Percentiles rank a stretch among this genome's conserved stretches.
These are phyloP conservation scores for Caenorhabditis parvicauda DNA, from an alignment of 2,888 invertebrate genomes.

Conservation along the genomic window DNA sequence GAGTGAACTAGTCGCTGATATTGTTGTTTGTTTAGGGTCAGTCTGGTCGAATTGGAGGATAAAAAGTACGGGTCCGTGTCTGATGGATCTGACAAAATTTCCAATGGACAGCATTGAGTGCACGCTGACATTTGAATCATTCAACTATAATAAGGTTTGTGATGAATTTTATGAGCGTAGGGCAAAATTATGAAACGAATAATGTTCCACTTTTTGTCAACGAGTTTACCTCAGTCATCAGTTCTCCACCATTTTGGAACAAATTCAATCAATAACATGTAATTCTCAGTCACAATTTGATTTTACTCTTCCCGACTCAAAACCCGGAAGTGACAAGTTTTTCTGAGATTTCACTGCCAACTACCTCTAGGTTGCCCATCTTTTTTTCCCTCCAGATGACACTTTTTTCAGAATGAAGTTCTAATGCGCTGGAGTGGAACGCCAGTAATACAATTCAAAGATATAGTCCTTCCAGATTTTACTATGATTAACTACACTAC, in stretches of 20 bases:
- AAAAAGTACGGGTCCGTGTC: conserved; percentile 60
- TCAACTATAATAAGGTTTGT: conserved; percentile 59
- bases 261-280: no score
- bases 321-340: no score
- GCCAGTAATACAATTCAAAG: conserved; percentile 49
- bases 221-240: no score
- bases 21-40: conserved; percentile 45
- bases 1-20: no score
- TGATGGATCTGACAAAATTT: conserved; percentile 57
- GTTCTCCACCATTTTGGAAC: no score
- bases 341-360: no score
- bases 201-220: no score
- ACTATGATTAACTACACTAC: conserved; percentile 51
- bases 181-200: no score
- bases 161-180: no score
- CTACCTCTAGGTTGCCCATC: neutral
- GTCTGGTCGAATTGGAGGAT: conserved; percentile 62
- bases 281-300: no score
- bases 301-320: no score
- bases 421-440: conserved; percentile 47
- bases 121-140: conserved; percentile 59
- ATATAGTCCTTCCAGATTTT: conserved; percentile 61
- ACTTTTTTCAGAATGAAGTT: conserved; percentile 39
- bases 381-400: neutral
- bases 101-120: conserved; percentile 60